Evolutionary conservation across 2,113 vertebrate genomes (phyloP).

Genomic region (Rattus rattus): DNA sequence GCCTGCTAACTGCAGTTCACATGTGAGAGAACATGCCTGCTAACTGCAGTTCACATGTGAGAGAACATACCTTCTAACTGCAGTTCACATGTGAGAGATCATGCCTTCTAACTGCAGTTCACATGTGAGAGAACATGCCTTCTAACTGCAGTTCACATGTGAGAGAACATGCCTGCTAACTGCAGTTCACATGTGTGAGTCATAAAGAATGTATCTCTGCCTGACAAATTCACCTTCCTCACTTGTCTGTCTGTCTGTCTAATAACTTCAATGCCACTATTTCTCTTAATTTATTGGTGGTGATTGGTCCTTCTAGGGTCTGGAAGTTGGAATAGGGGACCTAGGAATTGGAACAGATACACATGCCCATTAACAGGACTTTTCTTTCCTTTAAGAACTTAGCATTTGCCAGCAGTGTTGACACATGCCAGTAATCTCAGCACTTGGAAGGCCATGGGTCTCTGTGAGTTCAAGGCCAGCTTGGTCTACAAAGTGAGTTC

Average conservation of each 20-base stretch:
- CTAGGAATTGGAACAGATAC: slow-evolving; percentile 29
- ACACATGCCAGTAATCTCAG: background rate
- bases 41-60: too few relatives aligned
- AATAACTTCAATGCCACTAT: background rate
- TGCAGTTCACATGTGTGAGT: background rate
- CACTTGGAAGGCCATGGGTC: background rate
- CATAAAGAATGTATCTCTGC: slow-evolving; percentile 7
- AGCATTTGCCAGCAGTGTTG: background rate
- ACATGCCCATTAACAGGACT: background rate
- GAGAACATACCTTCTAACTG: background rate
- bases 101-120: background rate
- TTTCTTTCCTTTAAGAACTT: slow-evolving; percentile 15
- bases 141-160: background rate
- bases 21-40: background rate
- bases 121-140: background rate
- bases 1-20: background rate
- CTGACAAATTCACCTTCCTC: background rate
- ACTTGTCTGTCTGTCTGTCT: background rate
- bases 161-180: background rate
- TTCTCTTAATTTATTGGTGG: slow-evolving; percentile 22
- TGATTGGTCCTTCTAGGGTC: background rate
- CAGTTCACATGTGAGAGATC: background rate
- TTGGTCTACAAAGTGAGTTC: background rate
- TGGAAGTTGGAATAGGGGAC: background rate
- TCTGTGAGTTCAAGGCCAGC: background rate